These are phyloP conservation scores for Drosophila erecta DNA, from an alignment of 1,140 invertebrate genomes.

Conservation along the genomic window DNA sequence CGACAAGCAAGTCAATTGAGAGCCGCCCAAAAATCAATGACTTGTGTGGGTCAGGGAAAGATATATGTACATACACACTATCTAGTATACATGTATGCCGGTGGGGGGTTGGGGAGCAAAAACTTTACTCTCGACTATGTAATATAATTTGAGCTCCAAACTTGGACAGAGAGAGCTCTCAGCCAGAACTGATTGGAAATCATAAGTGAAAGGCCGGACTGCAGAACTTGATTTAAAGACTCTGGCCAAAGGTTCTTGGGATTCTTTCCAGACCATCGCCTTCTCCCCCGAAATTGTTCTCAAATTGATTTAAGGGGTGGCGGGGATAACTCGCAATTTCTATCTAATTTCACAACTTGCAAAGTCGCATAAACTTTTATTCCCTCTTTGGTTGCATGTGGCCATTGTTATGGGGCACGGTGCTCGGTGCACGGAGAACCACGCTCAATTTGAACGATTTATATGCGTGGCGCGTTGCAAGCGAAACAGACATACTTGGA, in stretches of 20 bases:
- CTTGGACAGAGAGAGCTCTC: slow-evolving; percentile 13
- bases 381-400: not conserved
- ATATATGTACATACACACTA: not conserved
- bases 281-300: slow-evolving; percentile 12
- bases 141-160: slow-evolving; percentile 29
- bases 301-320: slow-evolving; percentile 11
- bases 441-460: slow-evolving; percentile 55
- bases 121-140: slow-evolving; percentile 14
- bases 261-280: not conserved
- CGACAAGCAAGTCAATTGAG: slow-evolving; percentile 38
- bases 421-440: slow-evolving; percentile 1
- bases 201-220: slow-evolving; percentile 21
- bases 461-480: slow-evolving; percentile 55
- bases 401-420: slow-evolving; percentile 6
- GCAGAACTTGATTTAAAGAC: slow-evolving; percentile 27
- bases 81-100: not conserved
- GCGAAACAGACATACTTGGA: not conserved
- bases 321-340: slow-evolving; percentile 40
- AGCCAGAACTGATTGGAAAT: slow-evolving; percentile 42
- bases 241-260: not conserved
- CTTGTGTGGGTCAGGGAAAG: slow-evolving; percentile 40
- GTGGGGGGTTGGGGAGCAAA: not conserved
- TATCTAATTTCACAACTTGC: slow-evolving; percentile 56
- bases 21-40: slow-evolving; percentile 37
- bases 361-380: slow-evolving; percentile 46